Conservation (phyloP, 1,140 invertebrate species). For the Agrilus planipennis region DNA sequence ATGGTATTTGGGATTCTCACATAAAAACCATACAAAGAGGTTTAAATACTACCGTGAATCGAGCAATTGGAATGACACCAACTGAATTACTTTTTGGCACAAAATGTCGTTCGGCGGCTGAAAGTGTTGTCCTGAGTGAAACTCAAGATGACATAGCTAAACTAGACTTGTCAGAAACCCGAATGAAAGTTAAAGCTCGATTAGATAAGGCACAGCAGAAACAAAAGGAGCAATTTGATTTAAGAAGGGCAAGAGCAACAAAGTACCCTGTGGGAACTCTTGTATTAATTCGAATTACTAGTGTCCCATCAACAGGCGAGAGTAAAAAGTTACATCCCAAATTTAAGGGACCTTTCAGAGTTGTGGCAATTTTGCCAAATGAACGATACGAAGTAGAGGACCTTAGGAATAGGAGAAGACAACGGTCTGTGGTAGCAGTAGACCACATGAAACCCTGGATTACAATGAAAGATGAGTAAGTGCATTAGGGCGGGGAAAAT, state of each 20-base stretch:
- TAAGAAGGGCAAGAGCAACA: not conserved
- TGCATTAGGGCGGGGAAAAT: too few relatives aligned
- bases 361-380: not conserved
- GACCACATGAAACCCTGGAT: not conserved
- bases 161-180: too few relatives aligned
- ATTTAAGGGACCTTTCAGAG: not conserved
- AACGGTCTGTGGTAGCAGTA: not conserved
- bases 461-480: too few relatives aligned
- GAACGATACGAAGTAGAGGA: not conserved
- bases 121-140: not conserved
- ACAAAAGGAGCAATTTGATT: not conserved
- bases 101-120: not conserved
- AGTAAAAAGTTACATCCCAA: constrained; percentile 1
- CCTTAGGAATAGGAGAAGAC: not conserved
- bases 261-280: not conserved
- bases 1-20: not conserved
- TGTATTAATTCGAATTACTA: constrained; percentile 1
- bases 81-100: not conserved
- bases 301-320: constrained; percentile 3
- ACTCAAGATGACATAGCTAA: not conserved
- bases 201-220: not conserved
- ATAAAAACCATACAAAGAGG: not conserved
- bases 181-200: too few relatives aligned
- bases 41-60: not conserved
- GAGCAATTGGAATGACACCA: not conserved